These are phyloP conservation scores for Drosophila trichaetosa DNA, from an alignment of 2,888 invertebrate genomes.

Conservation along the genomic window DNA sequence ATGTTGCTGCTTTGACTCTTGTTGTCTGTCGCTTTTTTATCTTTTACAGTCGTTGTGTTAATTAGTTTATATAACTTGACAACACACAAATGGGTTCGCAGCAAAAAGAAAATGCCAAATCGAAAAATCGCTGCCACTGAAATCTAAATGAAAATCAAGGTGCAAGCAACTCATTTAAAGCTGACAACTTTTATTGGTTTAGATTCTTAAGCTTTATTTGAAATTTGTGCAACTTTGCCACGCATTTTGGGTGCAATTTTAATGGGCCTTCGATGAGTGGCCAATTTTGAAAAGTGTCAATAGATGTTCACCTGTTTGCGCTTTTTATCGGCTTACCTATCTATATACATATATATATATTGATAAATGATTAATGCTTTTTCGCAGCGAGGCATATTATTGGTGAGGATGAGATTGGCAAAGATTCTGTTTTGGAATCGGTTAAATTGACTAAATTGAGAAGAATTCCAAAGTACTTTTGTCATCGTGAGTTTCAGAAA, in stretches of 20 bases:
- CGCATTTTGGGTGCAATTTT: background rate
- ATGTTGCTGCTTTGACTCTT: background rate
- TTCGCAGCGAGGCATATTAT: background rate
- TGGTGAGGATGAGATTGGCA: background rate
- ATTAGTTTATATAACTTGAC: slow-evolving; percentile 58
- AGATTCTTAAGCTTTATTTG: background rate
- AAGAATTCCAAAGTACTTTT: background rate
- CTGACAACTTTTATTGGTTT: slow-evolving; percentile 25
- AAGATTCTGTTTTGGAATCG: background rate
- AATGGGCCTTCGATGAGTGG: background rate
- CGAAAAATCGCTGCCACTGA: slow-evolving; percentile 27
- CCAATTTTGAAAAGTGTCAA: background rate
- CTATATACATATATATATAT: background rate
- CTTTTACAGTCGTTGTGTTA: slow-evolving; percentile 14
- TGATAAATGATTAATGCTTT: background rate
- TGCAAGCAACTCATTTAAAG: slow-evolving; percentile 55
- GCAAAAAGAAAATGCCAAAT: background rate
- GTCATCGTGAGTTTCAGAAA: background rate
- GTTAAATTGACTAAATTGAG: background rate
- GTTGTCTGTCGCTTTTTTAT: background rate
- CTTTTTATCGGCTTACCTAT: background rate
- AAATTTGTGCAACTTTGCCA: background rate
- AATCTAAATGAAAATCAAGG: slow-evolving; percentile 51
- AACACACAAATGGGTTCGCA: slow-evolving; percentile 40
- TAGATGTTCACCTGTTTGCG: background rate